phyloP scores from a whole-genome alignment of 2,113 vertebrate species.

The Lampris megalopsis region DNA sequence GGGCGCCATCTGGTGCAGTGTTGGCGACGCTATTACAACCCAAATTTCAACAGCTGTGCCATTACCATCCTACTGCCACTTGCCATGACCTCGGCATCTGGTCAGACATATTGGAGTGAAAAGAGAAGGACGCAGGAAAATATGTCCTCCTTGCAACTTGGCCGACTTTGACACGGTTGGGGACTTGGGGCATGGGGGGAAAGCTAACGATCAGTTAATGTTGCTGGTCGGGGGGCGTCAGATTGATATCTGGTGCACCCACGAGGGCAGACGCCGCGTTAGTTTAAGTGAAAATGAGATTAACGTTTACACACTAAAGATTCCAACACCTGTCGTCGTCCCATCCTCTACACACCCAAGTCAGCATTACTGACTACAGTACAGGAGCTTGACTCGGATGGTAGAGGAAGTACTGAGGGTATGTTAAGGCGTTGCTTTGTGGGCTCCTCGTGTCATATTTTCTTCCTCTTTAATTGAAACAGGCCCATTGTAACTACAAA shows the following conservation, averaged over 20 bases:
- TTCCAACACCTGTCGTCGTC: too few relatives aligned
- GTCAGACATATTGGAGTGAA: constrained; percentile 66
- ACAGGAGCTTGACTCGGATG: background rate
- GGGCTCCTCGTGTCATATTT: background rate
- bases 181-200: constrained; percentile 14
- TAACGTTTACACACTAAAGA: too few relatives aligned
- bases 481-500: background rate
- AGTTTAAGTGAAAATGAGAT: constrained; percentile 4
- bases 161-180: constrained; percentile 52
- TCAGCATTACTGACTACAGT: background rate
- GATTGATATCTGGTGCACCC: constrained; percentile 17
- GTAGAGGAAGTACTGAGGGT: background rate
- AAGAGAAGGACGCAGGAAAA: constrained; percentile 69
- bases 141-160: constrained; percentile 48
- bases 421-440: background rate
- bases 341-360: background rate
- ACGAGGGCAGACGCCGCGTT: background rate
- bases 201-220: constrained; percentile 41
- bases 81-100: constrained; percentile 78
- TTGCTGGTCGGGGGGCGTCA: background rate
- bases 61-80: constrained; percentile 63
- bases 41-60: constrained; percentile 75
- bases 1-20: constrained; percentile 75
- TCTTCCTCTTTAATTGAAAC: background rate
- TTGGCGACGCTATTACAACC: constrained; percentile 55